Conservation (phyloP, 2,113 vertebrate species). For the Dasyornis broadbenti region DNA sequence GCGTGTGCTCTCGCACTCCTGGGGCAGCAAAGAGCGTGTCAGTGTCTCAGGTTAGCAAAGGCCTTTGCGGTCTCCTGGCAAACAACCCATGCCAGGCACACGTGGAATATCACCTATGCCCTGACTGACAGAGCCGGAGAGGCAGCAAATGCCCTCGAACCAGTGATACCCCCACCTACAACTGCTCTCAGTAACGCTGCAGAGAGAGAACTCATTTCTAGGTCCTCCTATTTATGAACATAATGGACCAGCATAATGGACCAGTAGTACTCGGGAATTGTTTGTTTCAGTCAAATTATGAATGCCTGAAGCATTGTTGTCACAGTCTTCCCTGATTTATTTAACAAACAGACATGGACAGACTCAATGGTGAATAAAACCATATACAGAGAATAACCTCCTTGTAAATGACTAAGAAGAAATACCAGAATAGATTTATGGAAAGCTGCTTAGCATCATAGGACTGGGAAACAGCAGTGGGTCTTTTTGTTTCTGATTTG, state of each 20-base stretch:
- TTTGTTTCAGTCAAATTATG: conserved; percentile 24
- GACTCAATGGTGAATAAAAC: neutral
- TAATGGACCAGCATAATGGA: neutral
- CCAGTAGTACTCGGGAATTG: neutral
- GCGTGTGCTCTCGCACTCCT: rapidly evolving
- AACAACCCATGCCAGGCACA: neutral
- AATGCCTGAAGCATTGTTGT: neutral
- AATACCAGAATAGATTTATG: conserved; percentile 22
- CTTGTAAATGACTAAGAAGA: neutral
- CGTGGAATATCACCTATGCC: rapidly evolving
- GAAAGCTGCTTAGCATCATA: neutral
- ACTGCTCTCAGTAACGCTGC: neutral
- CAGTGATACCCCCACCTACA: neutral
- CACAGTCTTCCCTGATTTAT: conserved; percentile 18
- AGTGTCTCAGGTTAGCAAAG: neutral
- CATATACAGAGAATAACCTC: neutral
- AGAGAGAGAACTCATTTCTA: neutral
- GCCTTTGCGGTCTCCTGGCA: neutral
- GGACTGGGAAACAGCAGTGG: neutral
- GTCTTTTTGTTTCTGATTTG: neutral
- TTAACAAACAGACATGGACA: conserved; percentile 5
- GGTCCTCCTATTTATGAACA: neutral
- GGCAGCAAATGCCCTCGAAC: neutral
- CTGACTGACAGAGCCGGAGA: rapidly evolving
- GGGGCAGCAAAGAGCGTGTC: neutral